Base-by-base conservation (phyloP, 2,888 invertebrate genomes). In the Lottia gigantea region DNA sequence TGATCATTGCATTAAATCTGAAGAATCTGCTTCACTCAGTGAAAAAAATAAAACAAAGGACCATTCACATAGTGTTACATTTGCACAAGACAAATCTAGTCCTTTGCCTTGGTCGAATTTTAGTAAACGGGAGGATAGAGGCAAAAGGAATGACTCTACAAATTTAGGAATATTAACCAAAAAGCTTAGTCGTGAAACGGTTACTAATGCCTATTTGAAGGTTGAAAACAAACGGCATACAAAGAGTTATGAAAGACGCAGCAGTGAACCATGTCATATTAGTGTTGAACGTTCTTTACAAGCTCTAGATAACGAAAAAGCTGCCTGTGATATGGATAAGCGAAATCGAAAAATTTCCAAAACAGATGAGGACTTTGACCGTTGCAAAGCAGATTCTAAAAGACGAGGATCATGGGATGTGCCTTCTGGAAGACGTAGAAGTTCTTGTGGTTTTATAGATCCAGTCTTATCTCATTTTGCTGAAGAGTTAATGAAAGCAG, bases 401-500 rank as follows among this genome's bases (percentile, higher is more conserved):
- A 77, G 82, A 12, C 74, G 79, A 16, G 75, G 79, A 19, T 75
- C 78, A 1, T 73, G 75, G 65, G 77, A 76, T 68, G 78, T 79
- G 11, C 75, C 79, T 31, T 72, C 76, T 46, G 73, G 75, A 19
- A 65, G 74, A 26, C 71, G 78, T 4, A 75, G 79, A 40, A 77
- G 75, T 46, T 76, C 80, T 2, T 80, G 79, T 74, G 86, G 86
- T 0, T 86, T 86, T 72, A 76, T 80, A 66, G 85, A 86, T 72
- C 81, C 83, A 1, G 77, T 82, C 4, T 75, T 86, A n/a, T 85
- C 79, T 15, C 76, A 81, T 64, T 86, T 86, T 81, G 86, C 85
- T 14, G 84, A 85, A 70, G 83, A 85, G 73, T 74, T 86, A 62
- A 83, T 84, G 79, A 83, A 82, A 55, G 80, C 80, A 1, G 81